Evolutionary conservation across 1,140 invertebrate genomes (phyloP), one percentile per base, ranked within the genome.

Genomic region (Drosophila triauraria): DNA sequence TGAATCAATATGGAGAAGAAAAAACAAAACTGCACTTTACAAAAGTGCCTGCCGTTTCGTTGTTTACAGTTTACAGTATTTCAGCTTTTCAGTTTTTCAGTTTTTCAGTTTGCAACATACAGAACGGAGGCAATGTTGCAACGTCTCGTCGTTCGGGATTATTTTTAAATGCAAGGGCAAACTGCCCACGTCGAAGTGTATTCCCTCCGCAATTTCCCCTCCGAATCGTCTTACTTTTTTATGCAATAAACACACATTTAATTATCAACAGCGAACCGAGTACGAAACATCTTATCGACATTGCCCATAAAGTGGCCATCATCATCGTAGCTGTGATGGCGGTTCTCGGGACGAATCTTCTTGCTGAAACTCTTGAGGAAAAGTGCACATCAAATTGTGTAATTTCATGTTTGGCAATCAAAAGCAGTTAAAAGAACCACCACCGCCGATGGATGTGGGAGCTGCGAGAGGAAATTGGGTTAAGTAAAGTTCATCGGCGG

Each of bases 111-210:
- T 70, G 64, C 65, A n/a, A 56, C 68, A 27, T 64, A 27, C 65
- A 69, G 17, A 64, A 44, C 47, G 38, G 23, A 23, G 44, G 38
- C 47, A 60, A 71, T 81, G 79, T 75, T 68, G 75, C 75, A 57
- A 78, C 81, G 74, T 68, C 60, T 72, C 76, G 63, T 51, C 57
- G 72, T 84, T 85, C 58, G 54, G 69, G 77, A 80, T 87, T 86
- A 86, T 86, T 86, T 86, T 87, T 86, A 87, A 87, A 87, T 64
- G 79, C 82, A 86, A 86, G 82, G 82, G 79, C 82, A 82, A 78
- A 64, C 79, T 86, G 83, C 82, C 82, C 70, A 86, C 74, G 74
- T 72, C 48, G 40, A 58, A 54, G 71, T 46, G 46, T 44, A 60
- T 32, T 48, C 43, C 54, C 61, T 46, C 47, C 23, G 17, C 46